phyloP scores from a whole-genome alignment of 1,140 invertebrate species.

The Hylaeus anthracinus region DNA sequence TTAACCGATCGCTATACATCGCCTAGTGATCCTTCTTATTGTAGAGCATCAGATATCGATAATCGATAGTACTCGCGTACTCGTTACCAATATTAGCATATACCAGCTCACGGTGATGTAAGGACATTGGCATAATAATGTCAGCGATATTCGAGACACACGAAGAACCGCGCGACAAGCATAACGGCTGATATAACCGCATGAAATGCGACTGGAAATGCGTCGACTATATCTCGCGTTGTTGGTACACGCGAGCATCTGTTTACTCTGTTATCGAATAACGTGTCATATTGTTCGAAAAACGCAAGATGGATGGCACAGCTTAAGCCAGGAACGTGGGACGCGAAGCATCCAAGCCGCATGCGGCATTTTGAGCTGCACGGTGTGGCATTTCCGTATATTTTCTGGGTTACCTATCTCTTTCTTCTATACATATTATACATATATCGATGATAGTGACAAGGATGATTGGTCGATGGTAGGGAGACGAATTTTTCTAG shows the following conservation, averaged over 20 bases:
- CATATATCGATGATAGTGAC: too few relatives aligned
- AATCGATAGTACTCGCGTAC: constrained; percentile 56
- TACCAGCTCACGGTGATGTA: constrained; percentile 35
- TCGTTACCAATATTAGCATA: constrained; percentile 59
- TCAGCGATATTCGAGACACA: constrained; percentile 35
- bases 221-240: constrained; percentile 5
- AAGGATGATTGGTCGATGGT: too few relatives aligned
- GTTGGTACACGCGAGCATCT: not conserved
- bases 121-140: constrained; percentile 55
- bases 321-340: too few relatives aligned
- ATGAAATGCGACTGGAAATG: constrained; percentile 45
- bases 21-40: constrained; percentile 29
- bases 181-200: constrained; percentile 59
- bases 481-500: too few relatives aligned
- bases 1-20: too few relatives aligned
- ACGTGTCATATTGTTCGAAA: too few relatives aligned
- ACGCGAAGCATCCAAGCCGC: too few relatives aligned
- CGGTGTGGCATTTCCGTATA: too few relatives aligned
- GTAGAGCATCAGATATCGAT: constrained; percentile 44
- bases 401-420: too few relatives aligned
- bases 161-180: constrained; percentile 48
- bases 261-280: not conserved
- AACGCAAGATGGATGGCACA: not conserved
- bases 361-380: too few relatives aligned
- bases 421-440: too few relatives aligned